phyloP scores from a whole-genome alignment of 1,140 invertebrate species.

The Bombus breviceps region DNA sequence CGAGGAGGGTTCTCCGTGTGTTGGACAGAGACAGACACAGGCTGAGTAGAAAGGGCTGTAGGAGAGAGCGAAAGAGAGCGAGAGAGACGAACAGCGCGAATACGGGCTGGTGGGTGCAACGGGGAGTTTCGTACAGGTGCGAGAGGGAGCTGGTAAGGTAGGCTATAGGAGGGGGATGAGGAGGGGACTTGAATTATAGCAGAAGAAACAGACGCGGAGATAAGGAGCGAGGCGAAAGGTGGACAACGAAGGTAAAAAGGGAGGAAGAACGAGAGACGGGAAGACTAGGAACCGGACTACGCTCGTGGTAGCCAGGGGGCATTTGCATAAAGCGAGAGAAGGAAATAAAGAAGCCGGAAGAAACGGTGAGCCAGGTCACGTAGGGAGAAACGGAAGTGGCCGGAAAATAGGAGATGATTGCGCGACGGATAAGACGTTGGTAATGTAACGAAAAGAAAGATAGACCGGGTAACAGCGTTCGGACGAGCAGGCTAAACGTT shows the following conservation, averaged over 20 bases:
- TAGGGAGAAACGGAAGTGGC: background rate
- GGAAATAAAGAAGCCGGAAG: constrained; percentile 25
- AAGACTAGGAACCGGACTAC: background rate
- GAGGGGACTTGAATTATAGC: constrained; percentile 32
- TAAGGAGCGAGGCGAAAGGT: constrained; percentile 6
- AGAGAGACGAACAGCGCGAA: background rate
- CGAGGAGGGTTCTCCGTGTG: constrained; percentile 17
- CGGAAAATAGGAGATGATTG: background rate
- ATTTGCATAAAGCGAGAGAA: constrained; percentile 17
- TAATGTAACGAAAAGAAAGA: background rate
- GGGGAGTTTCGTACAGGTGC: constrained; percentile 24
- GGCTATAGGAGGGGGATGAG: background rate
- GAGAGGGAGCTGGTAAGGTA: background rate
- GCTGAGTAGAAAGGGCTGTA: background rate
- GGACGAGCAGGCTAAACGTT: background rate
- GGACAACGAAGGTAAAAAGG: background rate
- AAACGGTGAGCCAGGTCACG: background rate
- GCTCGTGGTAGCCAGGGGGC: background rate
- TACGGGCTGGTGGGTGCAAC: background rate
- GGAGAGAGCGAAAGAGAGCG: background rate
- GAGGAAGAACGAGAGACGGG: no score
- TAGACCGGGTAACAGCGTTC: background rate
- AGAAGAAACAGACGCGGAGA: constrained; percentile 29
- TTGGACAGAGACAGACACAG: constrained; percentile 1
- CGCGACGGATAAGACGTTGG: background rate